phyloP scores from a whole-genome alignment of 2,888 invertebrate species.

The Nomada goodeniana region DNA sequence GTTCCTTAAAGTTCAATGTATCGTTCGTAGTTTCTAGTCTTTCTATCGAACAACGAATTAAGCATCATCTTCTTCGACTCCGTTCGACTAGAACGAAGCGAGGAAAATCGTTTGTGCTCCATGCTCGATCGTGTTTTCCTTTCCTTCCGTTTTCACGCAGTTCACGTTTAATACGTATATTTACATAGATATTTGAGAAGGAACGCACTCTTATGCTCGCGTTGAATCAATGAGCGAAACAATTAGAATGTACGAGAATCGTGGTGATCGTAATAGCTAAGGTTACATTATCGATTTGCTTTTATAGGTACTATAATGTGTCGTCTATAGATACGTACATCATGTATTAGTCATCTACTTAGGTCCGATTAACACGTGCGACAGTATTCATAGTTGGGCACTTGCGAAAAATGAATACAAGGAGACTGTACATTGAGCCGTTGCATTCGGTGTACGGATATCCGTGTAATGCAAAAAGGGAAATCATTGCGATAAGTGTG shows the following conservation, averaged over 20 bases:
- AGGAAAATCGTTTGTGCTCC: constrained; percentile 6
- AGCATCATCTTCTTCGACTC: not conserved
- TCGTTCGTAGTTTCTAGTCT: not conserved
- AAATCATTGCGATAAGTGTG: not conserved
- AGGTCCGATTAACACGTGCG: constrained; percentile 59
- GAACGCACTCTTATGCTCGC: constrained; percentile 22
- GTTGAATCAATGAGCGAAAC: constrained; percentile 46
- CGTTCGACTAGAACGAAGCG: not conserved
- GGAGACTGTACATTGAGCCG: not conserved
- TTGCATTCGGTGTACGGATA: not conserved
- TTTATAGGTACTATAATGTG: constrained; percentile 60
- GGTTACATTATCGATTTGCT: constrained; percentile 77
- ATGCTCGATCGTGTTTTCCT: not conserved
- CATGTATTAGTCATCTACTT: constrained; percentile 45
- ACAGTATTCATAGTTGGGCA: constrained; percentile 53
- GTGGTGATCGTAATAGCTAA: constrained; percentile 71
- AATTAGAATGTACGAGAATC: constrained; percentile 60
- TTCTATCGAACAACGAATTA: constrained; percentile 24
- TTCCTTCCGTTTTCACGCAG: not conserved
- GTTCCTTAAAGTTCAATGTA: not conserved
- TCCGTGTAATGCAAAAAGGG: not conserved
- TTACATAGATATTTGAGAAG: constrained; percentile 35
- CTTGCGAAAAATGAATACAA: constrained; percentile 30
- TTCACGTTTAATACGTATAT: constrained; percentile 37
- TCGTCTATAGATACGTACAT: constrained; percentile 53